Percentiles rank a stretch among this genome's conserved stretches.
phyloP scores from a whole-genome alignment of 2,797 vertebrate genomes.

The Acestrorhynchus altus region DNA sequence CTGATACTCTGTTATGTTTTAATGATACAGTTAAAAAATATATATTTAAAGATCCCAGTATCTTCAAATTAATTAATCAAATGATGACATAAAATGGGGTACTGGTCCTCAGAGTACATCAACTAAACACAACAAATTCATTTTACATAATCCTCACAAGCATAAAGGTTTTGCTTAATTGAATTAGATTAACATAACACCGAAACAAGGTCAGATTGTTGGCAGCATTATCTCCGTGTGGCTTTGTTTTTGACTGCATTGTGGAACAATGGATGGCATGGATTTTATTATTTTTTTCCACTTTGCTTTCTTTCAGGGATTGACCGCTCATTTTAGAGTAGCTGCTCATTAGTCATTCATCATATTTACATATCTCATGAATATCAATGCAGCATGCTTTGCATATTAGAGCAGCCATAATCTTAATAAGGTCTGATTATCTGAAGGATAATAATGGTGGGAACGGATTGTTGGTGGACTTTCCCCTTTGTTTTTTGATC shows the following conservation, averaged over 20 bases:
- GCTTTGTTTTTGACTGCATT: constrained; percentile 68
- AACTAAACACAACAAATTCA: constrained; percentile 36
- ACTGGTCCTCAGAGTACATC: constrained; percentile 35
- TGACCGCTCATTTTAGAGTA: constrained; percentile 35
- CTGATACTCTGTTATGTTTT: no score
- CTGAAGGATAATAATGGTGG: constrained; percentile 71
- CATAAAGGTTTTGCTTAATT: constrained; percentile 60
- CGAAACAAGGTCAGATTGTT: constrained; percentile 77
- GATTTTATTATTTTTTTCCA: constrained; percentile 26
- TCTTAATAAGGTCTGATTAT: constrained; percentile 70
- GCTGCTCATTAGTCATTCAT: constrained; percentile 58
- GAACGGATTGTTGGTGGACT: constrained; percentile 53
- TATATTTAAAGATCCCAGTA: no score
- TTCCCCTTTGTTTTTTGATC: background rate
- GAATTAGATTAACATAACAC: constrained; percentile 66
- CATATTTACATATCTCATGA: constrained; percentile 55
- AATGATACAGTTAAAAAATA: no score
- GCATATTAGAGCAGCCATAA: constrained; percentile 39
- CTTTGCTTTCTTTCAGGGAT: constrained; percentile 25
- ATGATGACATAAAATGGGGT: constrained; percentile 40
- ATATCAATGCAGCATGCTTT: constrained; percentile 44
- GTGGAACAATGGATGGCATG: constrained; percentile 65
- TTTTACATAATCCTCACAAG: constrained; percentile 51
- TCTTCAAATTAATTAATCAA: constrained; percentile 41
- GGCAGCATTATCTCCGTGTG: constrained; percentile 72